Percentiles rank a stretch among this genome's conserved stretches.
Evolutionary conservation across 2,797 vertebrate species (phyloP).

Genomic region (Amphiprion clarkii): DNA sequence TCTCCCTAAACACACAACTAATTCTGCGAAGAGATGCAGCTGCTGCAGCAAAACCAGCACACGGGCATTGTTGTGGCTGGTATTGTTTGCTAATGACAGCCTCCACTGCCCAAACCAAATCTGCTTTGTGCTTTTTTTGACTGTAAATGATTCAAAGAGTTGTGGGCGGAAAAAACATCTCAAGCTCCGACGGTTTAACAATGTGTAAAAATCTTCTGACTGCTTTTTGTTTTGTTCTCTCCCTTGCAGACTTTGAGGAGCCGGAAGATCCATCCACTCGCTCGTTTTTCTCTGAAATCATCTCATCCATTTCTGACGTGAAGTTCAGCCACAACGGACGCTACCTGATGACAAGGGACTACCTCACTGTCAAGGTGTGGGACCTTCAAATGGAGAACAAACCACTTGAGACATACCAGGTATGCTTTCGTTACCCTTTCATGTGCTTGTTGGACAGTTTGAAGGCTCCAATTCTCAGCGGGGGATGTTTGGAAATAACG

Average conservation of each 20-base stretch:
- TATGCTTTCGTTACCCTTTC: constrained; percentile 53
- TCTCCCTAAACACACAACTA: constrained; percentile 68
- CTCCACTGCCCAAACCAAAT: constrained; percentile 36
- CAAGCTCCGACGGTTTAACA: not conserved
- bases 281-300: constrained; percentile 97
- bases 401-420: constrained; percentile 96
- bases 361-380: constrained; percentile 98
- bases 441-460: not conserved
- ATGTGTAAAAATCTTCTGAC: constrained; percentile 21
- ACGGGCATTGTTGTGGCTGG: constrained; percentile 46
- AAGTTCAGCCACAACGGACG: constrained; percentile 98
- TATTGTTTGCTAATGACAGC: constrained; percentile 42
- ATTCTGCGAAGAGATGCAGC: constrained; percentile 70
- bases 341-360: constrained; percentile 97
- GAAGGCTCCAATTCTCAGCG: constrained; percentile 21
- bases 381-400: constrained; percentile 98
- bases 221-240: constrained; percentile 10
- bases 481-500: constrained; percentile 41
- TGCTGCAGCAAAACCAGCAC: constrained; percentile 47
- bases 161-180: not conserved
- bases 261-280: constrained; percentile 96
- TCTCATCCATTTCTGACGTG: constrained; percentile 97
- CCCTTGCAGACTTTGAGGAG: constrained; percentile 92
- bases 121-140: constrained; percentile 10
- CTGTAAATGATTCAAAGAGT: constrained; percentile 38